Evolutionary conservation across 2,113 vertebrate genomes (phyloP), one percentile per base, ranked within the genome.

Genomic region (Solea solea): DNA sequence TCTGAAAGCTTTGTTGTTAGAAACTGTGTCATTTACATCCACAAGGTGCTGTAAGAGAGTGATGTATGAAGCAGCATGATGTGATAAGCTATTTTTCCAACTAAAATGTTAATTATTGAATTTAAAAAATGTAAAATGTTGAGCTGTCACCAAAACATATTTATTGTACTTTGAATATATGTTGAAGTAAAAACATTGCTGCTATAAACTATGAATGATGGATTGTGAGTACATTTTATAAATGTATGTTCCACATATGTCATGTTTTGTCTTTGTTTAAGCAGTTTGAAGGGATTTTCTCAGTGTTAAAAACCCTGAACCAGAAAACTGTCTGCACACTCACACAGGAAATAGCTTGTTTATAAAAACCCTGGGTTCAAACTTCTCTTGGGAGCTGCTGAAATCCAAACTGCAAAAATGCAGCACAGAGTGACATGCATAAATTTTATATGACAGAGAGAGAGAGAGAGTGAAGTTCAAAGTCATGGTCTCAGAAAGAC

Each of bases 141-240:
- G 34, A 72, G 12, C 16, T 62, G 49, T 79, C 72, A 60, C 45
- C 44, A 72, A 52, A 3, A 75, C 3, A 3, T 90, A 89, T 88
- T 86, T 91, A 90, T 86, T 84, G 74, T 74, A 69, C 3, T 54
- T 9, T 2, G 74, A 39, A 41, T 80, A 59, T 52, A 80, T 28
- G 54, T 55, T 46, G 9, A 51, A 67, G 12, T 60, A 15, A 66
- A 21, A 53, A 41, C 2, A 49, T 45, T 72, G 60, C 74, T 87
- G 69, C 77, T 81, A 81, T 0, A 59, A 57, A 55, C 12, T 44
- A 42, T 74, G 68, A 59, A 81, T 71, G 56, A 69, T 12, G 62
- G 49, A 80, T 76, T 75, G 52, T 75, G 50, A 75, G 76, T 71
- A 55, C n/a, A 70, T 61, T 51, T 54, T 42, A 54, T 48, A 59